Conservation (phyloP, 2,888 invertebrate genomes). For the Leuctra nigra region DNA sequence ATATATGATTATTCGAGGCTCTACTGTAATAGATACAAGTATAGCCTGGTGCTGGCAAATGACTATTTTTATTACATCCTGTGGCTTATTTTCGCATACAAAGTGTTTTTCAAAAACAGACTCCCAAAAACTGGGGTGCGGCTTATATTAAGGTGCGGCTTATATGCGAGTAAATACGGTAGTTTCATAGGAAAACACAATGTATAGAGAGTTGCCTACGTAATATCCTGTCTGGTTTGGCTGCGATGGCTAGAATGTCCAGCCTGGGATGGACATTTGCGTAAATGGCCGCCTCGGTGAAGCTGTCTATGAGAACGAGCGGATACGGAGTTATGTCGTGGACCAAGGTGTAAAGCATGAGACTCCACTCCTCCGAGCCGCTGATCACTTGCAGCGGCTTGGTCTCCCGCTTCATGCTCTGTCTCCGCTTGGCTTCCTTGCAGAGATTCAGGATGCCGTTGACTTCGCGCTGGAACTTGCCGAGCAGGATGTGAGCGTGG, state of each 20-base stretch:
- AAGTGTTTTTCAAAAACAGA: no score
- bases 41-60: no score
- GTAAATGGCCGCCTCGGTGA: slow-evolving; percentile 68
- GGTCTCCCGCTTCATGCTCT: neutral
- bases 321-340: slow-evolving; percentile 49
- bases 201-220: no score
- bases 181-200: no score
- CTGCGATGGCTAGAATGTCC: slow-evolving; percentile 40
- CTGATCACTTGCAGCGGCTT: slow-evolving; percentile 49
- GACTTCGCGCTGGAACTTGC: slow-evolving; percentile 43
- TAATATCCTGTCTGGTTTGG: slow-evolving; percentile 43
- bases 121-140: no score
- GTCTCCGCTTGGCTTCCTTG: slow-evolving; percentile 33
- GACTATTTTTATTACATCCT: no score
- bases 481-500: slow-evolving; percentile 57
- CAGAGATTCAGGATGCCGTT: slow-evolving; percentile 35
- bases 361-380: slow-evolving; percentile 58
- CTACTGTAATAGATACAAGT: no score
- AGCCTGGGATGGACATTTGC: slow-evolving; percentile 48
- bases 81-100: no score
- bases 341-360: slow-evolving; percentile 49
- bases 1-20: no score
- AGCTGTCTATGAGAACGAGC: slow-evolving; percentile 60
- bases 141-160: no score
- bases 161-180: no score